Percentiles rank a stretch among this genome's conserved stretches.
Evolutionary conservation across 2,888 invertebrate species (phyloP).

Genomic region (Protophormia terraenovae): DNA sequence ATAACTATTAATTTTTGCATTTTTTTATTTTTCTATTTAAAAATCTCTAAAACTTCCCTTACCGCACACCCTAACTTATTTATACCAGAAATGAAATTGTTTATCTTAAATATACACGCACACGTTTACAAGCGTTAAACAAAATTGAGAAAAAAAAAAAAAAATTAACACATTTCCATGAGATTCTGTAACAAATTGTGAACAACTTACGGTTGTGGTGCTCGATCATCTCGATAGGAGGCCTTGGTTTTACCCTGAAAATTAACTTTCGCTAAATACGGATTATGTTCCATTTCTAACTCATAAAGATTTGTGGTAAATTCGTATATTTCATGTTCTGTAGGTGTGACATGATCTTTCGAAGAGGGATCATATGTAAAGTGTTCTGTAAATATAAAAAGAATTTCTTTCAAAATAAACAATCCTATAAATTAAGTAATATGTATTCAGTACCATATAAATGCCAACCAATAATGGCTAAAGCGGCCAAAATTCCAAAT

Average conservation of each 20-base stretch:
- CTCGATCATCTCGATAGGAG: conserved; percentile 74
- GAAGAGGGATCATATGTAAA: conserved; percentile 61
- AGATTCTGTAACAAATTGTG: neutral
- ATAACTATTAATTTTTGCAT: too few species aligned
- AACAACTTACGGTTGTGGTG: conserved; percentile 73
- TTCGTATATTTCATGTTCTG: conserved; percentile 68
- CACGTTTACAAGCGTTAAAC: conserved; percentile 7
- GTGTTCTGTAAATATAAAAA: conserved; percentile 71
- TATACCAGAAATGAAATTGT: conserved; percentile 27
- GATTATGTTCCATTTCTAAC: conserved; percentile 72
- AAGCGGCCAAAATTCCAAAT: conserved; percentile 71
- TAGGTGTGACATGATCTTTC: conserved; percentile 52
- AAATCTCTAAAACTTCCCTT: neutral
- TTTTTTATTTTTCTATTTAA: too few species aligned
- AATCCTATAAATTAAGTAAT: neutral
- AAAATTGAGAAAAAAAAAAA: neutral
- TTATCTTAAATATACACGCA: neutral
- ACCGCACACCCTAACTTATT: neutral
- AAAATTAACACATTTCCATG: neutral
- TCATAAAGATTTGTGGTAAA: conserved; percentile 72
- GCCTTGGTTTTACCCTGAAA: conserved; percentile 75
- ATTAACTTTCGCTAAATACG: conserved; percentile 73
- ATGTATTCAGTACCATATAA: conserved; percentile 73
- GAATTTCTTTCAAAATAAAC: neutral
- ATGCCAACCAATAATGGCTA: conserved; percentile 76